Evolutionary conservation across 2,113 vertebrate genomes (phyloP).

Genomic region (Larimichthys crocea): DNA sequence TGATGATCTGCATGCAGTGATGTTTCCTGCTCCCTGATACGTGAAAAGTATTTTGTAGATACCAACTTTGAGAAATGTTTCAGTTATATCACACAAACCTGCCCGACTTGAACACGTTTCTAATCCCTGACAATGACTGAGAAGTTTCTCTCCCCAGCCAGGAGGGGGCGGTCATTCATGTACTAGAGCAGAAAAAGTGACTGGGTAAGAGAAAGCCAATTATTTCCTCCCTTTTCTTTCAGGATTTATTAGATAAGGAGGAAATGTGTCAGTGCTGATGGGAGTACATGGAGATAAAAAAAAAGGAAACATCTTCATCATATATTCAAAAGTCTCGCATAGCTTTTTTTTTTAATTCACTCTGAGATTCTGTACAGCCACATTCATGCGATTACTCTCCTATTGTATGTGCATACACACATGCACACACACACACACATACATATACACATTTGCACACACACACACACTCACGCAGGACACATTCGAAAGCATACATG

Average conservation of each 20-base stretch:
- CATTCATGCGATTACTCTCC: slow-evolving; percentile 35
- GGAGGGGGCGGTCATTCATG: slow-evolving; percentile 65
- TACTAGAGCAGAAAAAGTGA: slow-evolving; percentile 19
- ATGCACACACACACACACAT: slow-evolving; percentile 46
- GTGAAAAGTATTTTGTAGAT: neutral
- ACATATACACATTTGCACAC: slow-evolving; percentile 54
- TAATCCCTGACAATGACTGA: slow-evolving; percentile 26
- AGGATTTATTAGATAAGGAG: slow-evolving; percentile 32
- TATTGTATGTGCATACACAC: slow-evolving; percentile 26
- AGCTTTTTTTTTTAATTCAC: slow-evolving; percentile 71
- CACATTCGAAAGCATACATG: slow-evolving; percentile 63
- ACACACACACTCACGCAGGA: slow-evolving; percentile 38
- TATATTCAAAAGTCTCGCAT: slow-evolving; percentile 61
- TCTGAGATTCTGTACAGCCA: slow-evolving; percentile 70
- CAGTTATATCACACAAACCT: neutral
- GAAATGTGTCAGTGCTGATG: slow-evolving; percentile 67
- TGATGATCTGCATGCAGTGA: neutral
- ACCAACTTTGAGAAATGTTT: neutral
- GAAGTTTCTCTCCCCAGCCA: slow-evolving; percentile 43
- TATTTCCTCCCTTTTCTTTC: neutral
- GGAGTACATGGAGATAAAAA: slow-evolving; percentile 60
- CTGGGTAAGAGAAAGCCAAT: neutral
- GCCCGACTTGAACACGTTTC: neutral
- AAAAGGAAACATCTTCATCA: slow-evolving; percentile 38
- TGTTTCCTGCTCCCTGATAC: neutral